Base-by-base conservation (phyloP, 2,797 vertebrate genomes). In the Urosaurus nigricauda region DNA sequence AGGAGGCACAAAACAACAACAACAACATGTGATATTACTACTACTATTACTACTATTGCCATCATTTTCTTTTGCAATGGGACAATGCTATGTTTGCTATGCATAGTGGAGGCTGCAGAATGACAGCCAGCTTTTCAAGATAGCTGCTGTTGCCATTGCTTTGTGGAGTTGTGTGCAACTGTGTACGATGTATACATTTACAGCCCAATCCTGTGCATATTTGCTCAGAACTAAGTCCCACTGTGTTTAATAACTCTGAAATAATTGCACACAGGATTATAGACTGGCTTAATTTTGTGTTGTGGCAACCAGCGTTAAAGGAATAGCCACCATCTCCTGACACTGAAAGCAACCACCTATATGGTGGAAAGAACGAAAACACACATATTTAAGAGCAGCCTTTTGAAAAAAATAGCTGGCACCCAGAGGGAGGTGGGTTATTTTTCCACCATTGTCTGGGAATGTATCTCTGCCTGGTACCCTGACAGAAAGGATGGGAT, bases 401-500 rank as follows among this genome's bases (percentile, higher is more conserved):
- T 79, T n/a, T 51, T 75, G 12, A 82, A 73, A 7, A 73, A 7
- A 17, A 90, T 78, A 47, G 86, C 85, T 21, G 75, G 32, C 0
- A 4, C 2, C 79, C 58, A 26, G 87, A 73, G 91, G 17, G 89
- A 88, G 88, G n/a, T 24, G 29, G 77, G 14, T 37, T n/a, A 29
- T 83, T 51, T 0, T n/a, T 19, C 26, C 16, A 0, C 1, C 60
- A 83, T 83, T 88, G 92, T 80, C 91, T 90, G 93, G 90, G 94
- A 94, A 93, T n/a, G 79, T 5, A 0, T 84, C 94, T 88, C 90
- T 47, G 93, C 91, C 89, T 82, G 89, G 89, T 78, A 79, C 93
- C 40, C 75, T 0, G 60, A 88, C 78, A 43, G 87, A 26, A 74
- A 83, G 88, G 93, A 93, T 93, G 92, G 93, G 90, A 82, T 92